Evolutionary conservation across 2,888 invertebrate species (phyloP).

Genomic region (Idaea dimidiata): DNA sequence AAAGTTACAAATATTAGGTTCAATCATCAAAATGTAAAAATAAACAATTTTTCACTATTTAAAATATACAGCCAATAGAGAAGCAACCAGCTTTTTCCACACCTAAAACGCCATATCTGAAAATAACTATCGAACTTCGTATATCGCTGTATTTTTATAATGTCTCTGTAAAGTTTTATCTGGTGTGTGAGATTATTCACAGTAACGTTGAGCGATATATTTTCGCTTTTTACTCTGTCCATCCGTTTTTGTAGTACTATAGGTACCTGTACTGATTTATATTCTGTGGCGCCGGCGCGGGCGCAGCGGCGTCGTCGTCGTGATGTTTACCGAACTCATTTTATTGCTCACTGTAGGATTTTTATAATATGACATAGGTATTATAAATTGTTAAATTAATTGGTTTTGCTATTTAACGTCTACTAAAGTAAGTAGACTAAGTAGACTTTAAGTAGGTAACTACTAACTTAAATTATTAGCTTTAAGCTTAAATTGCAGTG

Average conservation of each 20-base stretch:
- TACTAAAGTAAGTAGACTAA: too few species aligned
- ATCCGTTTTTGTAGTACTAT: not conserved
- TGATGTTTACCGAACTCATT: not conserved
- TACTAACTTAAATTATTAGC: too few species aligned
- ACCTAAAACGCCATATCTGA: slow-evolving; percentile 25
- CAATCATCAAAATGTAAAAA: too few species aligned
- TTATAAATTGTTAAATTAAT: not conserved
- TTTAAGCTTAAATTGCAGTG: too few species aligned
- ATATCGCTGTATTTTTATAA: slow-evolving; percentile 45
- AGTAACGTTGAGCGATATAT: slow-evolving; percentile 68
- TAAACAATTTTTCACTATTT: too few species aligned
- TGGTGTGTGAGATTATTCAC: slow-evolving; percentile 62
- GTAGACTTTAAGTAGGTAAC: too few species aligned
- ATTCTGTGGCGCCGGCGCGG: not conserved
- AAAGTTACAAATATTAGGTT: too few species aligned
- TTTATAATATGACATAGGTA: not conserved
- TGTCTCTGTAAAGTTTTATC: slow-evolving; percentile 62
- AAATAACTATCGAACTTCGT: slow-evolving; percentile 27
- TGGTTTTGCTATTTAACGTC: slow-evolving; percentile 16
- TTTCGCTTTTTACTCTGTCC: slow-evolving; percentile 37
- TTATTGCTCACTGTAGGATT: not conserved
- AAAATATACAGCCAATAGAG: too few species aligned
- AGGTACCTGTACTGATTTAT: not conserved
- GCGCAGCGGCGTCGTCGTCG: not conserved
- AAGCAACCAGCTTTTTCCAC: too few species aligned